Conservation (phyloP, 92 coral and sea anemone species). For the Umimayanthus chanpuru region DNA sequence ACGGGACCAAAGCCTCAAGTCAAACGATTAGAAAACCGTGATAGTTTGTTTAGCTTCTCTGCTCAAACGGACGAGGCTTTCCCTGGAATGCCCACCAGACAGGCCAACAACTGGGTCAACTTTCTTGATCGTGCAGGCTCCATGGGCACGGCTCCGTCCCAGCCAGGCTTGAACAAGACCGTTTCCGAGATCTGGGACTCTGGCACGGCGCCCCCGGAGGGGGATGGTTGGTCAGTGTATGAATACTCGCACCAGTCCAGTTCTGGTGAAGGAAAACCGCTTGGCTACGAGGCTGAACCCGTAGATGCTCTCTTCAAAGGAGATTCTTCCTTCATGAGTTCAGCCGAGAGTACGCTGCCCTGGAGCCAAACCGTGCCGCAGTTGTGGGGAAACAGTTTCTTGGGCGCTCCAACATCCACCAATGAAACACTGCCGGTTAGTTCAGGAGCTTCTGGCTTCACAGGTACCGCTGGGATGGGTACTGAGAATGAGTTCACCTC, state of each 20-base stretch:
- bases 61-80: constrained; percentile 60
- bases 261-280: constrained; percentile 29
- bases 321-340: constrained; percentile 35
- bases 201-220: constrained; percentile 71
- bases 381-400: constrained; percentile 8
- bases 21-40: constrained; percentile 60
- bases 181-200: constrained; percentile 98
- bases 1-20: constrained; percentile 49
- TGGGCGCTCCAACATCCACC: background rate
- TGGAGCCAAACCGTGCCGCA: constrained; percentile 24
- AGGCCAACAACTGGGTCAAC: constrained; percentile 95
- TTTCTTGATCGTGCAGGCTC: constrained; percentile 82
- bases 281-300: constrained; percentile 64
- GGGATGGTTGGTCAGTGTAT: constrained; percentile 91
- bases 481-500: constrained; percentile 21
- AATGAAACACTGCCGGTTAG: constrained; percentile 35
- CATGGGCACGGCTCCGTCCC: constrained; percentile 53
- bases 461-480: constrained; percentile 30
- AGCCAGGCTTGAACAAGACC: constrained; percentile 76
- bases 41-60: constrained; percentile 77
- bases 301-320: constrained; percentile 81
- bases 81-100: constrained; percentile 66
- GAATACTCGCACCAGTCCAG: constrained; percentile 41
- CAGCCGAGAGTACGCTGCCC: background rate
- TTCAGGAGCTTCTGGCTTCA: constrained; percentile 4